These are phyloP conservation scores for Zhuqinia jingwanae DNA, from an alignment of 2,888 invertebrate species.

Conservation along the genomic window DNA sequence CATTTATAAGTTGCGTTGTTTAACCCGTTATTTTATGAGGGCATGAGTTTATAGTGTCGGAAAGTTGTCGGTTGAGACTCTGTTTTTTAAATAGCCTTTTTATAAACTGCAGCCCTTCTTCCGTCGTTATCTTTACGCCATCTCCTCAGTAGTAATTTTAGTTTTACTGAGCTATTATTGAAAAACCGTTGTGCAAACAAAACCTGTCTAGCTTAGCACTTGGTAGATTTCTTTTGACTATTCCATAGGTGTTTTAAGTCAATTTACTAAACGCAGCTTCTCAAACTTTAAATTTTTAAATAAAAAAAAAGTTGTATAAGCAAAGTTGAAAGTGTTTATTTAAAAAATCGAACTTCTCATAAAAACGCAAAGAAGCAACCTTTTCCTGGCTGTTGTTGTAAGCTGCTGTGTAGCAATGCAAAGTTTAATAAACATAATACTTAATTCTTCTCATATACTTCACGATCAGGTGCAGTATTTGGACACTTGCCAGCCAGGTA, in stretches of 20 bases:
- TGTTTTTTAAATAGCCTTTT: too few relatives aligned
- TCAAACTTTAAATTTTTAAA: background rate
- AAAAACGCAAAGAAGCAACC: background rate
- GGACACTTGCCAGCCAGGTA: constrained; percentile 70
- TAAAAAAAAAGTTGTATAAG: too few relatives aligned
- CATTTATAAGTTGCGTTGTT: too few relatives aligned
- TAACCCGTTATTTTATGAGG: background rate
- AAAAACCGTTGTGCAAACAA: background rate
- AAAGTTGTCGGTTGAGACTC: too few relatives aligned
- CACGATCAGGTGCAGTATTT: constrained; percentile 68
- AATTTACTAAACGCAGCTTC: background rate
- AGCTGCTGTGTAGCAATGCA: constrained; percentile 4
- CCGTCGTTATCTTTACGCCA: background rate
- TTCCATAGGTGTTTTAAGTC: too few relatives aligned
- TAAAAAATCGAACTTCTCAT: constrained; percentile 32
- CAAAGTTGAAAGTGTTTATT: background rate
- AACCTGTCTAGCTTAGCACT: background rate
- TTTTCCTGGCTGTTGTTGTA: background rate
- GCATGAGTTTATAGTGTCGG: too few relatives aligned
- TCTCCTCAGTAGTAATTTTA: background rate
- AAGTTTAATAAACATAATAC: background rate
- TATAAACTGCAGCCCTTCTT: background rate
- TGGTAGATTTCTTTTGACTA: background rate
- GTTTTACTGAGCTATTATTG: background rate
- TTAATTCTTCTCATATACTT: background rate